phyloP scores from a whole-genome alignment of 2,888 invertebrate species.

The Laspeyria flexula region DNA sequence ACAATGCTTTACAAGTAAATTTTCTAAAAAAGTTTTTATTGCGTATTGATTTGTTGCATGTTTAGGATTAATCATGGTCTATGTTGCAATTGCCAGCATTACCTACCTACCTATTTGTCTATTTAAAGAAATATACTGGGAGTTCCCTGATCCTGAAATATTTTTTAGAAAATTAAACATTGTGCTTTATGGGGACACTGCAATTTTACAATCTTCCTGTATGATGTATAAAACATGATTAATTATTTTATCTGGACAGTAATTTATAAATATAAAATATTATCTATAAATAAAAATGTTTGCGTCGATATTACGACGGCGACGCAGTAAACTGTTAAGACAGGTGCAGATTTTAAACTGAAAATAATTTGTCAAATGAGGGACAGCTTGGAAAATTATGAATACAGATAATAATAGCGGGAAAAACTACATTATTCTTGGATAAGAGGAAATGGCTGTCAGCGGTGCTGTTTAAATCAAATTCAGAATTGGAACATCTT shows the following conservation, averaged over 20 bases:
- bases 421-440: constrained; percentile 63
- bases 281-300: not conserved
- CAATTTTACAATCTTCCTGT: constrained; percentile 2
- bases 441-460: constrained; percentile 81
- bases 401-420: constrained; percentile 61
- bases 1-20: constrained; percentile 33
- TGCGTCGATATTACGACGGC: constrained; percentile 5
- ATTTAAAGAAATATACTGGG: no score
- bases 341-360: constrained; percentile 36
- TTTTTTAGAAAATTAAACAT: not conserved
- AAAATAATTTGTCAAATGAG: constrained; percentile 62
- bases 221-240: constrained; percentile 3
- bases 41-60: constrained; percentile 14
- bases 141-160: not conserved
- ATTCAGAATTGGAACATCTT: constrained; percentile 83
- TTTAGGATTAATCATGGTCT: not conserved
- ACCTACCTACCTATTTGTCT: no score
- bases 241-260: not conserved
- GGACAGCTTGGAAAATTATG: constrained; percentile 51
- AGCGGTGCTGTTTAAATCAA: constrained; percentile 78
- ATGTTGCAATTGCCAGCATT: not conserved
- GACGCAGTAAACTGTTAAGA: constrained; percentile 23
- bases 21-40: no score
- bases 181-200: not conserved
- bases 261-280: constrained; percentile 5